Evolutionary conservation across 1,140 invertebrate genomes (phyloP).

Genomic region (Drosophila jambulina): DNA sequence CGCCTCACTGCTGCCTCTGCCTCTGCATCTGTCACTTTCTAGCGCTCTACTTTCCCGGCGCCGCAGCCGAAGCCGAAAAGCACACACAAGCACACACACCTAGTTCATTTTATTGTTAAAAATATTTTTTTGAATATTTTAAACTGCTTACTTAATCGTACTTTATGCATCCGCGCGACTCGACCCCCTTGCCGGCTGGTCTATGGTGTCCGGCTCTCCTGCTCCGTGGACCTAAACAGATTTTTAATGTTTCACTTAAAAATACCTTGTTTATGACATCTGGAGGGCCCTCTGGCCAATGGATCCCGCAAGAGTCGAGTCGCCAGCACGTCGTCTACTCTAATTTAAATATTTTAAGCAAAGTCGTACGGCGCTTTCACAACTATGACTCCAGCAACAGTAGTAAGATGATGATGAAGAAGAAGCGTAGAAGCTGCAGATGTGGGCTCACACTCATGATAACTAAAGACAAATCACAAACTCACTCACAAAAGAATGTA

Average conservation of each 20-base stretch:
- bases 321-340: conserved; percentile 67
- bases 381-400: conserved; percentile 49
- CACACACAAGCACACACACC: conserved; percentile 55
- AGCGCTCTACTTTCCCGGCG: conserved; percentile 69
- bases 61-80: conserved; percentile 4
- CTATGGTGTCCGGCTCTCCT: conserved; percentile 24
- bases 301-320: conserved; percentile 53
- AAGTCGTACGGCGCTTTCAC: conserved; percentile 69
- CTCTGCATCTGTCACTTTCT: conserved; percentile 74
- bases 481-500: conserved; percentile 75
- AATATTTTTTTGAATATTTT: conserved; percentile 60
- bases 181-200: conserved; percentile 48
- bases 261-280: conserved; percentile 69
- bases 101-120: conserved; percentile 71
- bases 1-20: conserved; percentile 46
- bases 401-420: conserved; percentile 43
- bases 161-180: conserved; percentile 54
- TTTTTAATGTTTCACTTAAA: conserved; percentile 75
- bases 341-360: conserved; percentile 78
- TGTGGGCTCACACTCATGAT: conserved; percentile 54
- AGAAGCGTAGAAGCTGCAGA: conserved; percentile 78
- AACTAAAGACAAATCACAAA: conserved; percentile 53
- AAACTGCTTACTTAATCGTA: conserved; percentile 42
- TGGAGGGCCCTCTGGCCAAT: conserved; percentile 49
- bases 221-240: conserved; percentile 63